Evolutionary conservation across 2,113 vertebrate genomes (phyloP), one percentile per base, ranked within the genome.

Genomic region (Triplophysa siluroides): DNA sequence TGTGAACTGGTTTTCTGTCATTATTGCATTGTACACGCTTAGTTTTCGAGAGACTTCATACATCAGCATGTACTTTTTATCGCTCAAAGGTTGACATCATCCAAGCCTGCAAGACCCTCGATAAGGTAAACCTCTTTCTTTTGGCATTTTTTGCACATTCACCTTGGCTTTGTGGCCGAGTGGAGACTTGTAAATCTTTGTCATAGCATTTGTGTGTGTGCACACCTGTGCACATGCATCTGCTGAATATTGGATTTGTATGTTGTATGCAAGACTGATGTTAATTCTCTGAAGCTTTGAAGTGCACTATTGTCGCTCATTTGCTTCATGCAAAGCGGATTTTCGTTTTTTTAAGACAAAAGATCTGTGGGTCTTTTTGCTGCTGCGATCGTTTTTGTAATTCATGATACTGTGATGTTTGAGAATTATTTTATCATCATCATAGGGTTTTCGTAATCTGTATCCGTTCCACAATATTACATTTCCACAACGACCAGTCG

Each of bases 311-410:
- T 21, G 19, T 58, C 0, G 68, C 50, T 4, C 12, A 10, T 29
- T 70, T 19, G 23, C n/a, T 12, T 54, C 29, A 29, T 69, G 24
- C 13, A 33, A 43, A 41, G 38, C 19, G 11, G 5, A 29, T 63
- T 6, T 63, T 3, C 26, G 9, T 13, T 62, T 13, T 29, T 63
- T 29, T 21, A 19, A 60, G n/a, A 73, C 41, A 71, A 43, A 58
- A 26, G 58, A 66, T 33, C 9, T 66, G 60, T 69, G 47, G 19
- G 73, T 21, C 8, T 69, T 76, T 24, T 16, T 65, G 50, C 38
- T 70, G 69, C 58, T 60, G 41, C 79, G 81, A 73, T 83, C 71
- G 79, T 84, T 85, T 84, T 79, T 75, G 83, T 86, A 79, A 88
- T 89, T 86, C 4, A 87, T 84, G 67, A 73, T 12, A 54, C 65